Percentiles rank a stretch among this genome's conserved stretches.
These are phyloP conservation scores for Tenthredo notha DNA, from an alignment of 2,888 invertebrate species.

Conservation along the genomic window DNA sequence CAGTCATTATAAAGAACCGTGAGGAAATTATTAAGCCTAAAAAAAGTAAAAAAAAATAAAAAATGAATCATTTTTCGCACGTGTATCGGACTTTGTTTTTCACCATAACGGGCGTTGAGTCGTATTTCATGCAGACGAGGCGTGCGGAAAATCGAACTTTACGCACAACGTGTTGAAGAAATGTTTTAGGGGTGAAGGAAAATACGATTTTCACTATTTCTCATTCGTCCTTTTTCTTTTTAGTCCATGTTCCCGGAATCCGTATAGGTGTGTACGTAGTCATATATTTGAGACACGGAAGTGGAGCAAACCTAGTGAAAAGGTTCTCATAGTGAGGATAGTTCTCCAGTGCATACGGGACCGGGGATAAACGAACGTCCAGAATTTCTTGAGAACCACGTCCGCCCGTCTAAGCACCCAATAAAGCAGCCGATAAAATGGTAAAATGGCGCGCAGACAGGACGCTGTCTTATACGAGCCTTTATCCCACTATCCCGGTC, in stretches of 20 bases:
- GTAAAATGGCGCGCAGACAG: conserved; percentile 55
- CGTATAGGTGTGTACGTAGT: neutral
- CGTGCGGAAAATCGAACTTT: too few species aligned
- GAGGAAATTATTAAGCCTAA: neutral
- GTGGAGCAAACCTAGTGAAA: neutral
- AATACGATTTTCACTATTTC: too few species aligned
- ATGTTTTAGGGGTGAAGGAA: too few species aligned
- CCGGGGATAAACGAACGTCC: neutral
- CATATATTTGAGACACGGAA: conserved; percentile 28
- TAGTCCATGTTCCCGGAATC: neutral
- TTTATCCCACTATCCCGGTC: conserved; percentile 39
- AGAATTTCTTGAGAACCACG: conserved; percentile 46
- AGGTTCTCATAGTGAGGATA: conserved; percentile 1
- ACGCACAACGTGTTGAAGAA: too few species aligned
- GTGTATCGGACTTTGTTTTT: too few species aligned
- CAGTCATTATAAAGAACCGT: neutral
- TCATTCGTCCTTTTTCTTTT: neutral
- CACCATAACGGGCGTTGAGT: too few species aligned
- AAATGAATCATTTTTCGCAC: too few species aligned
- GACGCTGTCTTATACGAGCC: conserved; percentile 55
- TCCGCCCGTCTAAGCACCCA: conserved; percentile 53
- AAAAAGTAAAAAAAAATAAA: neutral
- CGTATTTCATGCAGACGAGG: too few species aligned
- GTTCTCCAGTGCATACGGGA: neutral
- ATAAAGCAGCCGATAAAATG: conserved; percentile 56